Evolutionary conservation across 2,113 vertebrate species (phyloP).

Genomic region (Odobenus rosmarus): DNA sequence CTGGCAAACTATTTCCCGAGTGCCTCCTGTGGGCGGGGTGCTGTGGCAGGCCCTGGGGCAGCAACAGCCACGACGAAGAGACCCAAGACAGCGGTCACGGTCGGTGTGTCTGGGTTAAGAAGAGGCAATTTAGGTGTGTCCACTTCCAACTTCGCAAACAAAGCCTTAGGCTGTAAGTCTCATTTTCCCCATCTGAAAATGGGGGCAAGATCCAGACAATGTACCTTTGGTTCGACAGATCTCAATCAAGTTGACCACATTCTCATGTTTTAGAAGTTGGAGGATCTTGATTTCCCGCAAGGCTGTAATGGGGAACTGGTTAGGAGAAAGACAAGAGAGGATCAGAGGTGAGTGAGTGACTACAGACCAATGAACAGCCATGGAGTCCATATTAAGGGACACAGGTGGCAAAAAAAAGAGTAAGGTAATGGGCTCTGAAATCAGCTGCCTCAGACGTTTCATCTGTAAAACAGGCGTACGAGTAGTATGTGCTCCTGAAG

Average conservation of each 20-base stretch:
- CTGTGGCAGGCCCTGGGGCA: background rate
- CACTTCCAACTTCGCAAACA: background rate
- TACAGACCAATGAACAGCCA: background rate
- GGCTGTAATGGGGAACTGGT: constrained; percentile 97
- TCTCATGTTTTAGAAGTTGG: constrained; percentile 98
- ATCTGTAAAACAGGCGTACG: rapidly evolving
- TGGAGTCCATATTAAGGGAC: background rate
- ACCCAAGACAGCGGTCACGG: background rate
- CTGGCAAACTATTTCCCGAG: background rate
- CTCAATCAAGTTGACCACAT: constrained; percentile 98
- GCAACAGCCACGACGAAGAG: background rate
- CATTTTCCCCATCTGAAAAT: background rate
- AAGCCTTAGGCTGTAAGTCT: background rate
- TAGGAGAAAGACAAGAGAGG: background rate
- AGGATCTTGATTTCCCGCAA: constrained; percentile 98
- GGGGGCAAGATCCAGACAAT: background rate
- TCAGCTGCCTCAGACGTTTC: background rate
- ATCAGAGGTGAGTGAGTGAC: background rate
- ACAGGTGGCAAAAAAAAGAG: background rate
- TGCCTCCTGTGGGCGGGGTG: background rate
- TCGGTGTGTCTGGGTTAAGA: background rate
- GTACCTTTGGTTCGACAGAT: constrained; percentile 99
- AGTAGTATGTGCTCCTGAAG: background rate
- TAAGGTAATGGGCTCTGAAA: background rate
- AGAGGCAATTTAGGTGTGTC: background rate